phyloP scores from a whole-genome alignment of 2,888 invertebrate species.

The Papilio elwesi region DNA sequence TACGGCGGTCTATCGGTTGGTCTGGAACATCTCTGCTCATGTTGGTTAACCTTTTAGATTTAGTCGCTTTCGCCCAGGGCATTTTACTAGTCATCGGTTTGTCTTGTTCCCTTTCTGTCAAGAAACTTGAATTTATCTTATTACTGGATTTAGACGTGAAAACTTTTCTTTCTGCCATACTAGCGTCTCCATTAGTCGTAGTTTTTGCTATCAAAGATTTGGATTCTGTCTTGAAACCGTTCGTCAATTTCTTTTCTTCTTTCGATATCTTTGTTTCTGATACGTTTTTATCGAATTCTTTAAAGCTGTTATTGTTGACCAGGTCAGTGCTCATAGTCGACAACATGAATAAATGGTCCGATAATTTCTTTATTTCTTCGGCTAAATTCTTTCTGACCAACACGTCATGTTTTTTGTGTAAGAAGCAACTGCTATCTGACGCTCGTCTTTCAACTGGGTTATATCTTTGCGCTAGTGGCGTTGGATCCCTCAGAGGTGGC shows the following conservation, averaged over 20 bases:
- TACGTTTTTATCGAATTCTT: conserved; percentile 74
- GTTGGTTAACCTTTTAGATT: conserved; percentile 87
- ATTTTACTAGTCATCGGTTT: conserved; percentile 80
- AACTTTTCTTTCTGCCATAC: conserved; percentile 64
- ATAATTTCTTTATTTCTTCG: conserved; percentile 92
- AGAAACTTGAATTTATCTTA: conserved; percentile 70
- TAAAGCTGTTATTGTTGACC: conserved; percentile 74
- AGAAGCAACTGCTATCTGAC: conserved; percentile 89
- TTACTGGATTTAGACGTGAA: conserved; percentile 75
- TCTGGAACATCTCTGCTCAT: conserved; percentile 90
- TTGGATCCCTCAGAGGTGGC: conserved; percentile 67
- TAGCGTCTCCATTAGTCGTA: conserved; percentile 67
- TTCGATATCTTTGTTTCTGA: conserved; percentile 65
- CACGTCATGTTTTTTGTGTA: conserved; percentile 85
- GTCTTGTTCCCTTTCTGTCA: conserved; percentile 71
- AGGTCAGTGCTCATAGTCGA: conserved; percentile 87
- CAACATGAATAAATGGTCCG: conserved; percentile 89
- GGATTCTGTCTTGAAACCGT: conserved; percentile 70
- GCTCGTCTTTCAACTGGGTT: conserved; percentile 88
- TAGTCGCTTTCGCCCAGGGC: conserved; percentile 81
- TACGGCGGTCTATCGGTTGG: conserved; percentile 84
- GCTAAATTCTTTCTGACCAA: conserved; percentile 88
- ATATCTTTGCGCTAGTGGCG: conserved; percentile 65
- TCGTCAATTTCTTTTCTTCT: conserved; percentile 67
- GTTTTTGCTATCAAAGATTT: conserved; percentile 63